Evolutionary conservation across 37 sponge, comb jelly and placozoan genomes (phyloP), one percentile per base, ranked within the genome.

Genomic region (Petrosia ficiformis): DNA sequence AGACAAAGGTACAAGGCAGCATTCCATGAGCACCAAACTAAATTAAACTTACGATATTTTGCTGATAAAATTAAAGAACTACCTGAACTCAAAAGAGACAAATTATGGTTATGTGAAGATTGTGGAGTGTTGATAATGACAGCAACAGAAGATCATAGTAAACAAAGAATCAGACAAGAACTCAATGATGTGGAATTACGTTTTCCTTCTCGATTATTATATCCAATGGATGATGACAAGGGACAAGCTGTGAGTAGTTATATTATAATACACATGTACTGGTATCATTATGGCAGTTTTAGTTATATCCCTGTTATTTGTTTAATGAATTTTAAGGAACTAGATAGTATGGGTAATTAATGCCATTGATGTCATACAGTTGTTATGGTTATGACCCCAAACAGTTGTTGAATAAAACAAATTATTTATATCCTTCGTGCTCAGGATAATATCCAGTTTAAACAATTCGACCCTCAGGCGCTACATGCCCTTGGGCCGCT

Each of bases 171-270:
- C 14, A 71, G n/a, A 26, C 34, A 41, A 16, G 44, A 28, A 0
- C 16, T 91, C 10, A 59, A 59, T 0, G 74, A 68, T 10, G 44
- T 28, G 26, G 48, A 63, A 42, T 65, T 86, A 40, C 2, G 1
- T 3, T 48, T 65, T 57, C 91, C 91, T 19, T 71, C 87, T 0
- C 61, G 48, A 1, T 31, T 91, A 35, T 63, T 91, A 39, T 68
- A 39, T 35, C 83, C 91, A 30, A 22, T 60, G 19, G 72, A 67
- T 26, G 76, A 91, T 29, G 59, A 41, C 14, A 91, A 91, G 25
- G 90, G 54, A 48, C 54, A 48, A 48, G 54, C 54, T 19, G 54
- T 48, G n/a, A n/a, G n/a, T n/a, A n/a, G n/a, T n/a, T n/a, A n/a
- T n/a, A n/a, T n/a, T n/a, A n/a, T n/a, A n/a, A n/a, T n/a, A n/a